Conservation (phyloP, 2,888 invertebrate species). For the Ormyrus nitidulus region DNA sequence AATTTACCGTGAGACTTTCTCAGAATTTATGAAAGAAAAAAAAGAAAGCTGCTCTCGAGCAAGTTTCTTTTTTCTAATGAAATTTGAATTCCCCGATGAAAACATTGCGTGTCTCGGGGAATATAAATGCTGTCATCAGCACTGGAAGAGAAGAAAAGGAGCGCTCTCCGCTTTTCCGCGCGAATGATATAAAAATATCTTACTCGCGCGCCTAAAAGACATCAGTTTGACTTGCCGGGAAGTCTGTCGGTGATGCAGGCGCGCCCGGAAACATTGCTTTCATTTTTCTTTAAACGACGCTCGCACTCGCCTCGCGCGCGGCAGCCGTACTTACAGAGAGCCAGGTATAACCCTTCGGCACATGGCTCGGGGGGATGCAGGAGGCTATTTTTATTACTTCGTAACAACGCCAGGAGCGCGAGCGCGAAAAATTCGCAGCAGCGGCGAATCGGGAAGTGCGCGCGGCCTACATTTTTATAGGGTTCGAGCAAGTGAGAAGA, state of each 20-base stretch:
- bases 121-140: slow-evolving; percentile 41
- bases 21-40: no score
- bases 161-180: slow-evolving; percentile 2
- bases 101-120: neutral
- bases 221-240: slow-evolving; percentile 25
- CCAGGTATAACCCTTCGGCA: neutral
- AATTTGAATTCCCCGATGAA: neutral
- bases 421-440: slow-evolving; percentile 20
- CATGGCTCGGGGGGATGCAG: neutral
- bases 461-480: slow-evolving; percentile 33
- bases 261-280: slow-evolving; percentile 44
- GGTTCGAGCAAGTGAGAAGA: neutral
- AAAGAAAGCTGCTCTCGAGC: no score
- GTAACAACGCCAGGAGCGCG: slow-evolving; percentile 22
- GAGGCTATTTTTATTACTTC: slow-evolving; percentile 45
- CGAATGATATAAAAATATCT: slow-evolving; percentile 24
- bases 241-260: neutral
- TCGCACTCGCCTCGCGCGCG: neutral
- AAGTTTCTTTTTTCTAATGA: no score
- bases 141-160: neutral
- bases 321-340: no score
- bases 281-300: slow-evolving; percentile 50
- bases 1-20: no score
- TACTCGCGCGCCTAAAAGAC: slow-evolving; percentile 32
- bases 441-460: slow-evolving; percentile 19